Conservation (phyloP, 1,140 invertebrate genomes). For the Neuroterus valhalla region DNA sequence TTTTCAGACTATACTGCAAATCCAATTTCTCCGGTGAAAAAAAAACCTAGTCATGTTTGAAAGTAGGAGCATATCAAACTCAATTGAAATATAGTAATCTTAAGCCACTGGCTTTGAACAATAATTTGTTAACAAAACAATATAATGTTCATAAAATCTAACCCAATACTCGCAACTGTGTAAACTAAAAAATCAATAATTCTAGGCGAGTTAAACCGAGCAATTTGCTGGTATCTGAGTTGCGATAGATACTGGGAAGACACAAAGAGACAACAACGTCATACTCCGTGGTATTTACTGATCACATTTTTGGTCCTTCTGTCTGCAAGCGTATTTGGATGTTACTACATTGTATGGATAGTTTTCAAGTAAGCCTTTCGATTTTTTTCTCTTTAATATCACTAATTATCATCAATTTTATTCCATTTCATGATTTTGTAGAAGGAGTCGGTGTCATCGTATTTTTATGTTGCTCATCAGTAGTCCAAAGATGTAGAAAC, state of each 20-base stretch:
- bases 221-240: constrained; percentile 92
- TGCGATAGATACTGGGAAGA: constrained; percentile 95
- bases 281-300: constrained; percentile 86
- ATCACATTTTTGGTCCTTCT: constrained; percentile 85
- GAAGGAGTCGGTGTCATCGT: constrained; percentile 13
- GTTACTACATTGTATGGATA: constrained; percentile 93
- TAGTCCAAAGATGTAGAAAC: background rate
- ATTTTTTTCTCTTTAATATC: constrained; percentile 39
- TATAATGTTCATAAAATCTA: too few species aligned
- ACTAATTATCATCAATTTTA: constrained; percentile 19
- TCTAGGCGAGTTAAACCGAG: constrained; percentile 88
- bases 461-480: background rate
- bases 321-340: constrained; percentile 87
- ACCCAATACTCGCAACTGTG: too few species aligned
- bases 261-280: constrained; percentile 82
- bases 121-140: too few species aligned
- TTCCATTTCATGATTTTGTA: constrained; percentile 1
- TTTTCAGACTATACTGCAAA: constrained; percentile 4
- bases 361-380: constrained; percentile 87
- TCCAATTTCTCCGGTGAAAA: constrained; percentile 18
- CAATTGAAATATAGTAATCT: too few species aligned
- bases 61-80: too few species aligned
- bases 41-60: too few species aligned
- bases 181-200: background rate
- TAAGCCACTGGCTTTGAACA: too few species aligned